These are phyloP conservation scores for Perca fluviatilis DNA, from an alignment of 2,113 vertebrate genomes.

Conservation along the genomic window DNA sequence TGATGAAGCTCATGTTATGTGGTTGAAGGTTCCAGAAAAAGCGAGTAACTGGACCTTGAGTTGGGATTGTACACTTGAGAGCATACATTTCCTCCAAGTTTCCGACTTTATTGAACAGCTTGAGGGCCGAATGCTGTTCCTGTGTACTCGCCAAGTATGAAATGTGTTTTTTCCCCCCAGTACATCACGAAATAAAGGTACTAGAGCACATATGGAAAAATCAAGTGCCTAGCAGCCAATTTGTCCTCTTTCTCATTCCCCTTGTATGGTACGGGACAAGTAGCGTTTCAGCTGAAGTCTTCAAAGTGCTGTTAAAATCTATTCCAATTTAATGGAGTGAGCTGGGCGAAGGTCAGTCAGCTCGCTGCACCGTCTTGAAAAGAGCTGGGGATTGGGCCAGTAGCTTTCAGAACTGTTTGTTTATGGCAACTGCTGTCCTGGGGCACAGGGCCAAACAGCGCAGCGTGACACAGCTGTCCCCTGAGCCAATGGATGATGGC, in stretches of 20 bases:
- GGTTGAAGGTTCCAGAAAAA: too few relatives aligned
- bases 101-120: background rate
- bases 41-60: too few relatives aligned
- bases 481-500: slow-evolving; percentile 41
- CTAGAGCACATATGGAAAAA: slow-evolving; percentile 1
- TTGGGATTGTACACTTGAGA: too few relatives aligned
- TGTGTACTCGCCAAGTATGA: background rate
- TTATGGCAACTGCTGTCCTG: slow-evolving; percentile 77
- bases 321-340: slow-evolving; percentile 59
- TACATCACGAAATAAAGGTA: background rate
- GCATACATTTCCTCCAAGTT: slow-evolving; percentile 11
- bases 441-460: slow-evolving; percentile 72
- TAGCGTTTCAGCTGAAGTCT: slow-evolving; percentile 28
- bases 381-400: slow-evolving; percentile 69
- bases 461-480: slow-evolving; percentile 73
- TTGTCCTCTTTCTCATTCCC: slow-evolving; percentile 25
- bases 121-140: background rate
- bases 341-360: slow-evolving; percentile 44
- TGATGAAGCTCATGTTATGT: too few relatives aligned
- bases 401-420: slow-evolving; percentile 80
- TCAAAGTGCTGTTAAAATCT: slow-evolving; percentile 35
- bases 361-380: slow-evolving; percentile 55
- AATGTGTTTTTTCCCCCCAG: background rate
- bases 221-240: slow-evolving; percentile 8
- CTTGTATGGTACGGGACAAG: slow-evolving; percentile 13